phyloP scores from a whole-genome alignment of 2,113 vertebrate species.

The Mesitornis unicolor region DNA sequence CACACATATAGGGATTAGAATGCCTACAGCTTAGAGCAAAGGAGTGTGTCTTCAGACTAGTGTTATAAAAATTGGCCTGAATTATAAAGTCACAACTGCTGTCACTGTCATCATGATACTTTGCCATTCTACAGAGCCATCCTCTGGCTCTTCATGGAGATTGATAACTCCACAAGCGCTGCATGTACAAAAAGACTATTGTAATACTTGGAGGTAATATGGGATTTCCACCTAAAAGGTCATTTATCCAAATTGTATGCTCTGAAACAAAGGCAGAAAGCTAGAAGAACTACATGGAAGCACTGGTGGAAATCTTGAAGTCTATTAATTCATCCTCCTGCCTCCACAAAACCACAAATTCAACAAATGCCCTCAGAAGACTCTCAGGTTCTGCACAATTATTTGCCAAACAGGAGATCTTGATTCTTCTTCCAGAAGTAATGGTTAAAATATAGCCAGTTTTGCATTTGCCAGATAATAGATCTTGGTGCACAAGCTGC shows the following conservation, averaged over 20 bases:
- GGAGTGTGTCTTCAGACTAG: not conserved
- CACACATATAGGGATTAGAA: rapidly evolving
- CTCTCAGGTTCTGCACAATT: not conserved
- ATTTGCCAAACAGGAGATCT: not conserved
- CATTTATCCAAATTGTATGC: not conserved
- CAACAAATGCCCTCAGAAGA: not conserved
- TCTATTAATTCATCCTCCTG: not conserved
- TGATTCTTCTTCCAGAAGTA: not conserved
- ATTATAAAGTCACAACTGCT: not conserved
- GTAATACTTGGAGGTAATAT: not conserved
- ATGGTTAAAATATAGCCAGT: not conserved
- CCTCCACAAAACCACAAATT: not conserved
- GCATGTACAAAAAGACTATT: rapidly evolving
- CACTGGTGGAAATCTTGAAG: not conserved
- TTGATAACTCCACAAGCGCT: not conserved
- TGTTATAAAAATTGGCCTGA: not conserved
- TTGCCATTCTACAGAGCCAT: not conserved
- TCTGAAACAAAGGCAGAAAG: not conserved
- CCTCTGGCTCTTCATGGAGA: not conserved
- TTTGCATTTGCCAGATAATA: not conserved
- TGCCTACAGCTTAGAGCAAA: not conserved
- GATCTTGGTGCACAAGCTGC: not conserved
- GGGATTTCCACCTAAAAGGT: not conserved
- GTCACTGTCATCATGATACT: not conserved
- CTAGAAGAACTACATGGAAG: not conserved